Base-by-base conservation (phyloP, 2,888 invertebrate species). In the Melinaea marsaeus region DNA sequence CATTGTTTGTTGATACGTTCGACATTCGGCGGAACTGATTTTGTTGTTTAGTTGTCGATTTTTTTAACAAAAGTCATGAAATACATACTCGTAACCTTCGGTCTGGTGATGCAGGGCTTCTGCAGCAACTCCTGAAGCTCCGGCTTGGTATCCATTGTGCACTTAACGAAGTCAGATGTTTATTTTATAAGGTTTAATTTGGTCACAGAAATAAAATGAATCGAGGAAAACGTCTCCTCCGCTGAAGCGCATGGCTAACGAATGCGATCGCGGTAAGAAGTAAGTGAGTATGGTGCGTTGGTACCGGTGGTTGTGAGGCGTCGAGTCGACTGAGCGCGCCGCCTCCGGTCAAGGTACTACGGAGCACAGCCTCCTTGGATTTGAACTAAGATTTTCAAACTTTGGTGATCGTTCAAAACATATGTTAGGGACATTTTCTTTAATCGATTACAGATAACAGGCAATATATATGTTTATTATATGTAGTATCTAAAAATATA, bases 71-170 rank as follows among this genome's bases (percentile, higher is more conserved):
- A 22, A 22, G 22, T 22, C 22, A 22, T 22, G 22, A 22, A 22
- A 22, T 22, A 22, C 90, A 70, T 87, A 89, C 89, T 83, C 85
- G 85, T 83, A 69, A 78, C 79, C 74, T 81, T 85, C 61, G 71
- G 80, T 58, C 80, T 81, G 13, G 74, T 71, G 37, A 81, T 74
- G 71, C 62, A 78, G 33, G 86, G 84, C 70, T 86, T 88, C 72
- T 86, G 86, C 63, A 90, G 79, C 66, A 90, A 73, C 71, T 88
- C 90, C 75, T 90, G 83, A 70, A 90, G 78, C 79, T 90, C 90
- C 37, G 88, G 81, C 74, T 79, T 84, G 56, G 77, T 73, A 62
- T 85, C 87, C 89, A 89, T 89, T 42, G 73, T 77, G 46, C 62
- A 62, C 61, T 57, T 60, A 57, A 79, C 67, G 61, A 66, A 64